These are phyloP conservation scores for Boloria selene DNA, from an alignment of 2,888 invertebrate genomes.

Conservation along the genomic window DNA sequence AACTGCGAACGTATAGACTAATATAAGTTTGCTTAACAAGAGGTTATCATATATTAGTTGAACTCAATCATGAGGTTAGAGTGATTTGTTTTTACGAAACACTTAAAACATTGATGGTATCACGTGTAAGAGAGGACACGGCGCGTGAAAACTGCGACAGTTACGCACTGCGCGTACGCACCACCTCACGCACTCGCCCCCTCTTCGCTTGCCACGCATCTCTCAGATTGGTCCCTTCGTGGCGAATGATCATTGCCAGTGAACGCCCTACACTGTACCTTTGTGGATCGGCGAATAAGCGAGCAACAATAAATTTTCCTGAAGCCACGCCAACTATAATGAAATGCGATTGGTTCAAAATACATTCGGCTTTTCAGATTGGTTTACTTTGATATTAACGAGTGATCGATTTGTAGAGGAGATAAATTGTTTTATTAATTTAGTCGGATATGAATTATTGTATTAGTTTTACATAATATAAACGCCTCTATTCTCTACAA, in stretches of 20 bases:
- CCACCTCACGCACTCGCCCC: conserved; percentile 55
- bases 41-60: conserved; percentile 1
- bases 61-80: conserved; percentile 4
- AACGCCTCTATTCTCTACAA: too few species aligned
- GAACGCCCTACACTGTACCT: conserved; percentile 55
- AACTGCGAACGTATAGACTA: not conserved
- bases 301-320: conserved; percentile 49
- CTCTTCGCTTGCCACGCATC: conserved; percentile 53
- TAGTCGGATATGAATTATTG: too few species aligned
- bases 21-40: not conserved
- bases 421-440: too few species aligned
- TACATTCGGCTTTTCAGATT: conserved; percentile 17
- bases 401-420: not conserved
- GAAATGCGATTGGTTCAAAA: conserved; percentile 54
- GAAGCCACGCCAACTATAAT: conserved; percentile 61
- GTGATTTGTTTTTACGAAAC: not conserved
- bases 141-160: conserved; percentile 47
- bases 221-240: conserved; percentile 74
- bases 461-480: too few species aligned
- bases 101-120: not conserved
- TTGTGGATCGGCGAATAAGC: conserved; percentile 57
- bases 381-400: not conserved
- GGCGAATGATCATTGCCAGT: conserved; percentile 47
- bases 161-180: conserved; percentile 61
- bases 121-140: conserved; percentile 14